These are phyloP conservation scores for Darevskia nairensis DNA, from an alignment of 2,797 vertebrate species.

Conservation along the genomic window DNA sequence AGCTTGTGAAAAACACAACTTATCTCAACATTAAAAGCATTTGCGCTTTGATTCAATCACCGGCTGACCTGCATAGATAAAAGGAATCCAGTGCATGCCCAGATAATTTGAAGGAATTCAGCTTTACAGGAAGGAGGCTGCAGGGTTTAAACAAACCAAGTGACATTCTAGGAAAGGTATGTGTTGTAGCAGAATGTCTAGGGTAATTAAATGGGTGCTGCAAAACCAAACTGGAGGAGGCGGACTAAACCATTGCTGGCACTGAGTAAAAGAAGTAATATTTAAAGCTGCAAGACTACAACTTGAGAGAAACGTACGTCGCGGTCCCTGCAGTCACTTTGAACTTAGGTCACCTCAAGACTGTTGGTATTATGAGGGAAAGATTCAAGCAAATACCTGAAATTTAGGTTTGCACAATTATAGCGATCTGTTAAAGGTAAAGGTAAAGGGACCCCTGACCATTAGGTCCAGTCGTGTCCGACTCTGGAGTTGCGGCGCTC, in stretches of 20 bases:
- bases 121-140: slow-evolving; percentile 8
- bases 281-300: neutral
- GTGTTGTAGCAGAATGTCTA: neutral
- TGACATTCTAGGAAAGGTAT: neutral
- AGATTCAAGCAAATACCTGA: no score
- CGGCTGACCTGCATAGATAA: slow-evolving; percentile 8
- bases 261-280: neutral
- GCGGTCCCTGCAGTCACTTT: neutral
- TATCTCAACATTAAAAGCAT: slow-evolving; percentile 12
- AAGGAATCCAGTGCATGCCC: slow-evolving; percentile 2
- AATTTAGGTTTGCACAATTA: no score
- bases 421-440: no score
- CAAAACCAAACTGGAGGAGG: neutral
- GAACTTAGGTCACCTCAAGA: neutral
- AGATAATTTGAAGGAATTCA: slow-evolving; percentile 21
- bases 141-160: slow-evolving; percentile 6
- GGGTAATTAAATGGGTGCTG: neutral
- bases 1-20: slow-evolving; percentile 31
- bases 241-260: neutral
- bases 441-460: no score
- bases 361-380: no score
- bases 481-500: no score
- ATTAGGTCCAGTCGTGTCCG: no score
- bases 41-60: slow-evolving; percentile 7
- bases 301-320: neutral